Evolutionary conservation across 2,113 vertebrate species (phyloP), one percentile per base, ranked within the genome.

Genomic region (Pterocles orientalis): DNA sequence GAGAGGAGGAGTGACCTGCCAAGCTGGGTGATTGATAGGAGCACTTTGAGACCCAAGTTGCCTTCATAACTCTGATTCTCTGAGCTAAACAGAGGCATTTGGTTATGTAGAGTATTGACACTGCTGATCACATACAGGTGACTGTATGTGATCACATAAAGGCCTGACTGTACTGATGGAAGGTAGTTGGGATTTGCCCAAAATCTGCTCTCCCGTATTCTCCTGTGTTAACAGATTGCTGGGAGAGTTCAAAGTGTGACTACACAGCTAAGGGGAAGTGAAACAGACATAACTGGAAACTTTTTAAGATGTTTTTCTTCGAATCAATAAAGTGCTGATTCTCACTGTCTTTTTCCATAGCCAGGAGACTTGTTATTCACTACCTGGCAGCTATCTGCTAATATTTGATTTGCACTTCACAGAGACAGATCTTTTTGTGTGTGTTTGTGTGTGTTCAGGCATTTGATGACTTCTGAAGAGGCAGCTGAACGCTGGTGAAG

Each of bases 41-140:
- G 41, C 17, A 7, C n/a, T 41, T 25, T 9, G 56, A 76, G n/a
- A 50, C 43, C 64, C 36, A 50, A 24, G 28, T 12, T 43, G 19
- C 12, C 62, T 23, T 2, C 0, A 0, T 33, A 56, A 15, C 17
- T 39, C 78, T 8, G 9, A 18, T 50, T 24, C 36, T 29, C 53
- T 72, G 82, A 68, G 34, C 18, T 14, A 36, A 62, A 34, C 31
- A 60, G 31, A 66, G 48, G 58, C 43, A n/a, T 33, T 72, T 71
- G 61, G 43, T 23, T 65, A 36, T 2, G 6, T 0, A 36, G 68
- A 0, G 0, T 7, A 23, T 21, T 43, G 36, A 36, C 20, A 54
- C 1, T 28, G 34, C 20, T 62, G 12, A 28, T 57, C 24, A 8
- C 0, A 29, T 2, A 8, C 0, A 2, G 25, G 28, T 39, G n/a